Conservation (phyloP, 2,113 vertebrate species). For the Nycticryphes semicollaris region DNA sequence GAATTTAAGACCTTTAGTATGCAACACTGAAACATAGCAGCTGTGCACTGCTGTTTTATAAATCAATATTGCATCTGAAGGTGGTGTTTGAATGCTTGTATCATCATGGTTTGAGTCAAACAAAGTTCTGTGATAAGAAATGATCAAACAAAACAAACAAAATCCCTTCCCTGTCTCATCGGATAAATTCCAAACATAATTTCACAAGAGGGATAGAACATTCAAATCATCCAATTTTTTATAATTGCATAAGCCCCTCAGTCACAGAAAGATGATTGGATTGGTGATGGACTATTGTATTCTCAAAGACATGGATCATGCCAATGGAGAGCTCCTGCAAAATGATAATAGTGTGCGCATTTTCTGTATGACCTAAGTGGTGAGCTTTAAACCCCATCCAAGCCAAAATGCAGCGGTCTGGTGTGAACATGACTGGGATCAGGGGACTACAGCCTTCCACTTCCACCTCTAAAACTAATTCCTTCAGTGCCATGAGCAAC, state of each 20-base stretch:
- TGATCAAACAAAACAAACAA: constrained; percentile 76
- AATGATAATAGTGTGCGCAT: background rate
- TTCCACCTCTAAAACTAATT: constrained; percentile 42
- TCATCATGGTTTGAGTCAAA: constrained; percentile 71
- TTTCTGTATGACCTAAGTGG: background rate
- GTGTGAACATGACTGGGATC: background rate
- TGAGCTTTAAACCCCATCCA: constrained; percentile 27
- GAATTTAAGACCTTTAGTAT: constrained; percentile 73
- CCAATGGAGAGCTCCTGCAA: constrained; percentile 40
- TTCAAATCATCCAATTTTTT: constrained; percentile 66
- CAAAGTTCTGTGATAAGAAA: constrained; percentile 76
- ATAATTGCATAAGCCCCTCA: constrained; percentile 71
- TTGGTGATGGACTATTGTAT: constrained; percentile 59
- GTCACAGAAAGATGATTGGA: constrained; percentile 68
- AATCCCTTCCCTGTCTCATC: constrained; percentile 46
- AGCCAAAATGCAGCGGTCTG: background rate
- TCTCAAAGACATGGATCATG: constrained; percentile 59
- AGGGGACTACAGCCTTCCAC: background rate
- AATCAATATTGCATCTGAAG: constrained; percentile 76
- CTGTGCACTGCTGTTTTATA: constrained; percentile 70
- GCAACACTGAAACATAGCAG: constrained; percentile 66
- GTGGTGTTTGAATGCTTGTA: constrained; percentile 69
- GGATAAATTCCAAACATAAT: constrained; percentile 70
- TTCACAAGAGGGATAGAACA: constrained; percentile 66
- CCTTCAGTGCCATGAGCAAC: constrained; percentile 41